Evolutionary conservation across 1,140 invertebrate species (phyloP).

Genomic region (Drosophila parvula): DNA sequence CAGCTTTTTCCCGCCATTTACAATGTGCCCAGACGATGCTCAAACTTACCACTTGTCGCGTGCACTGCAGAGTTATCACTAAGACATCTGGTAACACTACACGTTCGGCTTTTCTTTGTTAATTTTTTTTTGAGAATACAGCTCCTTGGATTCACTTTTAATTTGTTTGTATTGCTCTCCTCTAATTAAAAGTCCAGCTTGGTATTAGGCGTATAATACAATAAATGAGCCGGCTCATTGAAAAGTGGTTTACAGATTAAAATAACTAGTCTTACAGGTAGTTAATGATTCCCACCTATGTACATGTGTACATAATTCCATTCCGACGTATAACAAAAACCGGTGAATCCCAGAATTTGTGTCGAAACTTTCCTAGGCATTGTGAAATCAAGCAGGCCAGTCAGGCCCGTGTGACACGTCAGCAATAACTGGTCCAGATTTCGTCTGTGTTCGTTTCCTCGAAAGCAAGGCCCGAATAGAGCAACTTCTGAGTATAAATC

Average conservation of each 20-base stretch:
- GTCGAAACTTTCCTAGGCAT: background rate
- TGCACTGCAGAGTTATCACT: too few species aligned
- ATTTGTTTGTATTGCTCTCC: background rate
- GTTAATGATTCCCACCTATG: background rate
- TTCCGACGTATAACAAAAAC: background rate
- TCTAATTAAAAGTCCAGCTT: too few species aligned
- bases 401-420: background rate
- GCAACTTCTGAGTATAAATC: background rate
- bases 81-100: background rate
- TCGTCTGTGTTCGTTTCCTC: background rate
- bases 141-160: too few species aligned
- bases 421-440: background rate
- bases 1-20: background rate
- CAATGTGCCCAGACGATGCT: background rate
- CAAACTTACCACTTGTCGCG: background rate
- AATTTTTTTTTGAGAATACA: background rate
- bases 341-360: slow-evolving; percentile 4
- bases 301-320: background rate
- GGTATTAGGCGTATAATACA: too few species aligned
- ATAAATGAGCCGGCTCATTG: background rate
- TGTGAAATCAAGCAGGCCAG: too few species aligned
- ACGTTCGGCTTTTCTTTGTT: slow-evolving; percentile 2
- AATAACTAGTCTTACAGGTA: background rate
- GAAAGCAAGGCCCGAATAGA: slow-evolving; percentile 1
- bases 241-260: too few species aligned